Base-by-base conservation (phyloP, 64 coral and sea anemone genomes). In the Stylophora pistillata region DNA sequence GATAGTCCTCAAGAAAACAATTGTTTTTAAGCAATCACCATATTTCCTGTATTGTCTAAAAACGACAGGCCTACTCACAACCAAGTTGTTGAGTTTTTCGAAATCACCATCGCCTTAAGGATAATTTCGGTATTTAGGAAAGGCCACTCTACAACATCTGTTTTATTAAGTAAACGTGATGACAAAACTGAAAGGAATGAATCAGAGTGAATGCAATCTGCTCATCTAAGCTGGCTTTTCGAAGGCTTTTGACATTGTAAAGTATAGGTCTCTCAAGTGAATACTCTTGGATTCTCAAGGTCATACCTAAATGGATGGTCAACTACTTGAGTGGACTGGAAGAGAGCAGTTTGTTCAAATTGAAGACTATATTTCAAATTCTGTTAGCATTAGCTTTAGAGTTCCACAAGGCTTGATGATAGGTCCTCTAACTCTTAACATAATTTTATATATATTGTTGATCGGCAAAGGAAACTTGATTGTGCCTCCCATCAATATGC, bases 1-100 rank as follows among this genome's bases (percentile, higher is more conserved):
- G 31, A 65, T 66, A 34, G 30, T 31, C 55, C 61, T 53, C 23
- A 86, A 52, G 58, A 62, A n/a, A 86, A 71, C 13, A 86, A 70
- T 86, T 30, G 71, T 71, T 69, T 86, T 53, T 17, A 61, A 16
- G 61, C 60, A 65, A 86, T 86, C 58, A 31, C 82, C 23, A 86
- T 86, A 1, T 69, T 86, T 30, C 82, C 82, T 15, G 82, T 86
- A 23, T 62, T 86, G 59, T 70, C 82, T 0, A 86, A 72, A 69
- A 31, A 47, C 59, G 71, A 72, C 64, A 56, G 82, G 55, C 66
- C 71, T 53, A 71, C 75, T 21, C 66, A 72, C 17, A 58, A 58
- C 26, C 86, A 87, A 74, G 72, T 87, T 34, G 73, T 56, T 56
- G 53, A 28, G 17, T 74, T 87, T 20, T 32, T 41, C 9, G 18